Conservation (phyloP, 2,797 vertebrate species). For the Simalia tracyae region DNA sequence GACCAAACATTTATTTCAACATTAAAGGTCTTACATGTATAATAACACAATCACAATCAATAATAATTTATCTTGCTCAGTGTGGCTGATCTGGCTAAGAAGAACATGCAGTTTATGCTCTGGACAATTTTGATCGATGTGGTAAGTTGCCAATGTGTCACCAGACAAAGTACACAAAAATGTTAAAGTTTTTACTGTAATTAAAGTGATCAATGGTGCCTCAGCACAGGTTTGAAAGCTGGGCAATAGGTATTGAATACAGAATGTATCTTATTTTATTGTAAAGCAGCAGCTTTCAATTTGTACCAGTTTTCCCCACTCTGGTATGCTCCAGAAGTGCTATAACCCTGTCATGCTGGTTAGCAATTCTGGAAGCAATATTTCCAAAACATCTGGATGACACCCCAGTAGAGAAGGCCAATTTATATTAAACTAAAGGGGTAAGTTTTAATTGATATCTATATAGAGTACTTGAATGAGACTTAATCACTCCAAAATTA, state of each 20-base stretch:
- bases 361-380: neutral
- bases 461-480: neutral
- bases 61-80: neutral
- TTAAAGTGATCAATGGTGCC: neutral
- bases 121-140: slow-evolving; percentile 27
- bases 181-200: neutral
- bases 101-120: neutral
- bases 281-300: neutral
- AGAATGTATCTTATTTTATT: neutral
- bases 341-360: neutral
- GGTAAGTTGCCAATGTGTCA: neutral
- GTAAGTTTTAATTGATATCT: neutral
- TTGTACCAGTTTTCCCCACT: neutral
- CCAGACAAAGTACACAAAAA: neutral
- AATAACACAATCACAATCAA: neutral
- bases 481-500: neutral
- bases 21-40: neutral
- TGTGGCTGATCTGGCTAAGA: neutral
- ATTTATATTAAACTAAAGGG: neutral
- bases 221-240: neutral
- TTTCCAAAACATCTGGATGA: neutral
- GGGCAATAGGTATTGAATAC: neutral
- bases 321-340: neutral
- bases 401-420: neutral
- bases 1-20: neutral